phyloP scores from a whole-genome alignment of 2,888 invertebrate species.

The Campopleginae sp. region DNA sequence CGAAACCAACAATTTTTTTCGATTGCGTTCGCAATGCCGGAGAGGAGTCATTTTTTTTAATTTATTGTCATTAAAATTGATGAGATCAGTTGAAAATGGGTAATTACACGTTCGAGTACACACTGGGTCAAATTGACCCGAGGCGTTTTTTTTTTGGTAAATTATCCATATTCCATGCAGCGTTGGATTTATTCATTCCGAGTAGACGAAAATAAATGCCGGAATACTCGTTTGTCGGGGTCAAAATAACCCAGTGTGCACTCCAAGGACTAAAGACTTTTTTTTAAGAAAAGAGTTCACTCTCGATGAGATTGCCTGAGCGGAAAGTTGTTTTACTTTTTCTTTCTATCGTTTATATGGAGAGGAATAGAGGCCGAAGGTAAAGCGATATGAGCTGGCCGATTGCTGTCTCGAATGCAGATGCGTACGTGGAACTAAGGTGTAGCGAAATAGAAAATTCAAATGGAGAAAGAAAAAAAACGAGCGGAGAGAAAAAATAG shows the following conservation, averaged over 20 bases:
- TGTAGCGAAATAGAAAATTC: constrained; percentile 19
- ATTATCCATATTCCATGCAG: too few relatives aligned
- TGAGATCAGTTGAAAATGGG: background rate
- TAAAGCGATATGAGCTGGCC: constrained; percentile 49
- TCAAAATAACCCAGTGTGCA: background rate
- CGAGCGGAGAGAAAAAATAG: constrained; percentile 45
- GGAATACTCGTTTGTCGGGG: too few relatives aligned
- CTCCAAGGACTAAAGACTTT: too few relatives aligned
- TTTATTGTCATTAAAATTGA: background rate
- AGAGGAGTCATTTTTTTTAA: background rate
- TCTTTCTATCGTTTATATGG: background rate
- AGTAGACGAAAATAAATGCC: too few relatives aligned
- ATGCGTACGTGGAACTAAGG: constrained; percentile 16
- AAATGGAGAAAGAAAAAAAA: background rate
- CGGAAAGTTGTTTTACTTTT: constrained; percentile 1
- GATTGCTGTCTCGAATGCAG: constrained; percentile 13
- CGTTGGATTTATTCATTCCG: too few relatives aligned
- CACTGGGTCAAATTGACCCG: too few relatives aligned
- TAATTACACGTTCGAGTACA: too few relatives aligned
- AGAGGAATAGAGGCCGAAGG: background rate
- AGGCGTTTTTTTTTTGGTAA: too few relatives aligned
- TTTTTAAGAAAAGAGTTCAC: background rate
- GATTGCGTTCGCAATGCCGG: background rate
- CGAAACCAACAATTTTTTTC: constrained; percentile 16
- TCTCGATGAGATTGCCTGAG: background rate